Evolutionary conservation across 2,797 vertebrate species (phyloP).

Genomic region (Vireo griseus): DNA sequence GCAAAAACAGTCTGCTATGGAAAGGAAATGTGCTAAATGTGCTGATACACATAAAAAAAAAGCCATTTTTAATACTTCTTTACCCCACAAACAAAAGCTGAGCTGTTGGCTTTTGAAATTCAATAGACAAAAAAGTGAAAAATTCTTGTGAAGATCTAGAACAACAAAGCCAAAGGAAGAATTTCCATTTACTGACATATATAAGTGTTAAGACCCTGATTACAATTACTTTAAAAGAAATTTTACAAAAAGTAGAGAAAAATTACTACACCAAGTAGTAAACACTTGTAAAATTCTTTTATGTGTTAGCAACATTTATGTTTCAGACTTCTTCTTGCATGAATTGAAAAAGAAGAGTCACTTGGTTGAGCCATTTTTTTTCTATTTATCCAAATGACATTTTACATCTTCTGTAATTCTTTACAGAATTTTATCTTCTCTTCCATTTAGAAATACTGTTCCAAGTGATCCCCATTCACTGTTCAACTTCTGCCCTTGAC

Average conservation of each 20-base stretch:
- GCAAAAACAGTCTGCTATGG: constrained; percentile 10
- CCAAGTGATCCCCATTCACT: background rate
- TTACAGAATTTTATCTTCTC: background rate
- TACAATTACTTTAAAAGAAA: background rate
- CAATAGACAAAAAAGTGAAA: background rate
- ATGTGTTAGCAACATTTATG: background rate
- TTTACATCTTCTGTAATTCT: background rate
- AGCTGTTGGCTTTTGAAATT: background rate
- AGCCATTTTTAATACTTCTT: background rate
- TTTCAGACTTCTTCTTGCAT: background rate
- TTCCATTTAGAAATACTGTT: background rate
- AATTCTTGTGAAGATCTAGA: background rate
- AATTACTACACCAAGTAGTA: background rate
- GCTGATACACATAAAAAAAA: background rate
- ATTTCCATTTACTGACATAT: background rate
- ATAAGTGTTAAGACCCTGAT: background rate
- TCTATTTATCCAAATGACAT: background rate
- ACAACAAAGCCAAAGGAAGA: background rate
- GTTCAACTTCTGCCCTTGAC: background rate
- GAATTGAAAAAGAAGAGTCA: background rate
- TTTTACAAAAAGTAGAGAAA: background rate
- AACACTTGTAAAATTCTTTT: background rate
- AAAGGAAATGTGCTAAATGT: background rate
- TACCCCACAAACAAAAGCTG: background rate
- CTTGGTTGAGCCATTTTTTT: background rate